phyloP scores from a whole-genome alignment of 2,113 vertebrate genomes.

The Chlamydotis undulata region DNA sequence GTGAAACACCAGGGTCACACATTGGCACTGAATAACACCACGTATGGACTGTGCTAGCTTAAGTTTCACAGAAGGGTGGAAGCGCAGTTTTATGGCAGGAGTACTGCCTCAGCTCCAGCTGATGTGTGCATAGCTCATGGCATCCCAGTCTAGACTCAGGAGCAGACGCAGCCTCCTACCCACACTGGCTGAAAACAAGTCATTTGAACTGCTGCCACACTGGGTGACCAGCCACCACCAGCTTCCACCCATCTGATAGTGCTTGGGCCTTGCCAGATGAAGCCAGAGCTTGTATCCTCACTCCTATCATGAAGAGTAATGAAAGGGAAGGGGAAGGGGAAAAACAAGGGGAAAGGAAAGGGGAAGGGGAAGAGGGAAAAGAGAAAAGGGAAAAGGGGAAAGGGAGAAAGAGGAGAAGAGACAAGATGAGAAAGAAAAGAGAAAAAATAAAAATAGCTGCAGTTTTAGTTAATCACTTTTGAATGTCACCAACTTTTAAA shows the following conservation, averaged over 20 bases:
- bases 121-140: background rate
- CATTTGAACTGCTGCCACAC: background rate
- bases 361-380: background rate
- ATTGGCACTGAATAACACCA: background rate
- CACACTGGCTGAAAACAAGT: background rate
- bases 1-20: background rate
- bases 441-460: background rate
- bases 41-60: background rate
- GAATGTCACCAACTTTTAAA: background rate
- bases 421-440: background rate
- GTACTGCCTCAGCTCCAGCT: background rate
- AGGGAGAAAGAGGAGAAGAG: background rate
- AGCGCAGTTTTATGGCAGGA: background rate
- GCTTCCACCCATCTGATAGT: background rate
- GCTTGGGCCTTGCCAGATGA: rapidly evolving
- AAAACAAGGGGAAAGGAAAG: background rate
- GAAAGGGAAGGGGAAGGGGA: background rate
- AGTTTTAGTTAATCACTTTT: background rate
- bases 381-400: too few species aligned
- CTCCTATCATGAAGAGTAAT: background rate
- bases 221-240: background rate
- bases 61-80: background rate
- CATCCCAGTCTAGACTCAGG: background rate
- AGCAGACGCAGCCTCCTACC: constrained; percentile 9
- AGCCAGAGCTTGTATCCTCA: background rate